Evolutionary conservation across 2,797 vertebrate species (phyloP), one percentile per base, ranked within the genome.

Genomic region (Amblyraja radiata): DNA sequence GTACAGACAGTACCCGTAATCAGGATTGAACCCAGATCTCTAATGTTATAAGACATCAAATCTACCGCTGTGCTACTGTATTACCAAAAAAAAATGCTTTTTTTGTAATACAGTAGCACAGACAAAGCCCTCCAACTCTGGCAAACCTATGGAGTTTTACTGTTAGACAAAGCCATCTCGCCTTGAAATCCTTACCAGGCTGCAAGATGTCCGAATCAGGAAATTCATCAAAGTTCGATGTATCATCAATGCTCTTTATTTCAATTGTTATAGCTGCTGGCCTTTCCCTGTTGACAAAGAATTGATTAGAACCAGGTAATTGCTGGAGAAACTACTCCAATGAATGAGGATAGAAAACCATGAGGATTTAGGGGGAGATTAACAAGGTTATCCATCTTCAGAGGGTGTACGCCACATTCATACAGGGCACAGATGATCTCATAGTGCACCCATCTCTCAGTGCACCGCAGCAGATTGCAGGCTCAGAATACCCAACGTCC

Each of bases 201-300:
- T 99, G 98, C 93, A 99, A 97, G 95, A 99, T 99, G 94, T 99
- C 98, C 0, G 99, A 99, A 46, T 99, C 99, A 6, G 99, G 99
- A 95, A 99, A 99, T 93, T 99, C 99, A 93, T 99, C 99, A 0
- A 99, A 99, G 96, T 99, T 98, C 23, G 99, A 99, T 25, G 99
- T 99, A 96, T 99, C 98, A n/a, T 99, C 98, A 28, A 99, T 99
- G 96, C 99, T 99, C 96, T 99, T 99, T 95, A 99, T 99, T 95
- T 99, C 98, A 92, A 99, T 99, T 63, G 98, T 97, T 94, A 99
- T 99, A 1, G 98, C 98, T 93, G 98, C 99, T 32, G 98, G 99
- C 95, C 99, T 97, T 95, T 99, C 99, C 95, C 98, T 99, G 95
- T 86, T 94, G 96, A 93, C 95, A 4, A 96, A 93, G 58, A 73